Percentiles rank a stretch among this genome's conserved stretches.
These are phyloP conservation scores for Nomada fabriciana DNA, from an alignment of 2,888 invertebrate genomes.

Conservation along the genomic window DNA sequence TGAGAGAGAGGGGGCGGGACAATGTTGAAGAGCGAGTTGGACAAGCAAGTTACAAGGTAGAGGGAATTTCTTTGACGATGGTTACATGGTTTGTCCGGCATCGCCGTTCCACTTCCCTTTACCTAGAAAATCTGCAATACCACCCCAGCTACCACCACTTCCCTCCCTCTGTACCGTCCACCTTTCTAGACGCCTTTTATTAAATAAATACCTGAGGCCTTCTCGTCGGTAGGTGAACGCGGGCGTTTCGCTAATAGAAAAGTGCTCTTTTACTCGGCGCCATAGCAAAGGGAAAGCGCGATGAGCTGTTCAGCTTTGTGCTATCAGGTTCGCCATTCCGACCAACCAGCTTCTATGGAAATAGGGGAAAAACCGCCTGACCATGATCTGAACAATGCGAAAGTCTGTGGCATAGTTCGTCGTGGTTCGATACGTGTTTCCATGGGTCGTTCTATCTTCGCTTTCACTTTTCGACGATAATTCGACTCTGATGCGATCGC, in stretches of 20 bases:
- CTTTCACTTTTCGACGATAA: conserved; percentile 26
- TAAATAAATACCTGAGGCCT: conserved; percentile 77
- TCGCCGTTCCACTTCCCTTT: conserved; percentile 43
- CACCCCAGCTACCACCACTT: neutral
- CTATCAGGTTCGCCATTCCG: conserved; percentile 37
- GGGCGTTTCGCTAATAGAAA: conserved; percentile 64
- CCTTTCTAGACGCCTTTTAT: conserved; percentile 75
- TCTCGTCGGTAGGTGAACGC: conserved; percentile 54
- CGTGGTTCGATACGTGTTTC: neutral
- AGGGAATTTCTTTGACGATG: conserved; percentile 60
- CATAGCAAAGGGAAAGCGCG: conserved; percentile 64
- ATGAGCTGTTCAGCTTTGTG: conserved; percentile 67
- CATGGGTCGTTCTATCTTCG: neutral
- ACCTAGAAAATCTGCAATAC: conserved; percentile 46
- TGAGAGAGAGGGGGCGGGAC: neutral
- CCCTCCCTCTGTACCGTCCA: conserved; percentile 34
- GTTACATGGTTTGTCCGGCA: conserved; percentile 47
- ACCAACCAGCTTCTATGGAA: conserved; percentile 18
- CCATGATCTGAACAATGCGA: conserved; percentile 48
- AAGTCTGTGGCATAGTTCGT: conserved; percentile 5
- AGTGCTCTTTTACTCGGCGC: conserved; percentile 60
- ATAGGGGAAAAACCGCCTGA: conserved; percentile 15
- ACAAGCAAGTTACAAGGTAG: conserved; percentile 34
- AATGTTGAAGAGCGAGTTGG: conserved; percentile 19
- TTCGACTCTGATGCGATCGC: conserved; percentile 13